Evolutionary conservation across 1,140 invertebrate species (phyloP), one percentile per base, ranked within the genome.

Genomic region (Atopsyche davidsoni): DNA sequence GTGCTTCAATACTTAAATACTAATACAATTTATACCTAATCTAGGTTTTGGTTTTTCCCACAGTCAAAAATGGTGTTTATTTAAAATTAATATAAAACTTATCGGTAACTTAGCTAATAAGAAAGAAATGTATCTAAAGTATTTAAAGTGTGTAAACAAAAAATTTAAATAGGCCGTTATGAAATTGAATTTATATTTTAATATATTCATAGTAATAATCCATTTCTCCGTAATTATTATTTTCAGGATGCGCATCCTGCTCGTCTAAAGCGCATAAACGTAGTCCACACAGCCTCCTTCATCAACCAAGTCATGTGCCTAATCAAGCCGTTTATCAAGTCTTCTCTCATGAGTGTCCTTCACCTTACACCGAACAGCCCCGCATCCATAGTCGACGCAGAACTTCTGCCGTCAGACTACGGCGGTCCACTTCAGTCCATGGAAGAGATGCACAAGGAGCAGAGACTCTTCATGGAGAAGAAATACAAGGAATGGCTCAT

Each of bases 291-390:
- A 0, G 75, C 78, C 0, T 75, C 72, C 2, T 79, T 77, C 62
- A 78, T 80, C 42, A 77, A 80, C 59, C 77, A 79, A 62, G 70
- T 79, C 2, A 78, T 80, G 76, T 70, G 73, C 43, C 64, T 80
- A 4, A 64, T 79, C 2, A 70, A 77, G 34, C 79, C 79, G 1
- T 65, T 80, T 36, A 76, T 79, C 41, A 72, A 75, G 58, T 75
- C 73, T 9, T 75, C 79, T 44, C 61, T 80, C 6, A 64, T 79
- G 22, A 72, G 68, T 44, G 62, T 79, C 2, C 64, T 80, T 4
- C 72, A 76, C 60, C 78, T 79, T 49, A 65, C 66, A 2, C 69
- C 70, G 1, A 69, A 72, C 38, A 70, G 72, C 3, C 69, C 72
- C 1, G 66, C 63, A 2, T 68, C 70, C 7, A 59, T 72, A 0